Base-by-base conservation (phyloP, 2,113 vertebrate genomes). In the Coptodon rendalli region DNA sequence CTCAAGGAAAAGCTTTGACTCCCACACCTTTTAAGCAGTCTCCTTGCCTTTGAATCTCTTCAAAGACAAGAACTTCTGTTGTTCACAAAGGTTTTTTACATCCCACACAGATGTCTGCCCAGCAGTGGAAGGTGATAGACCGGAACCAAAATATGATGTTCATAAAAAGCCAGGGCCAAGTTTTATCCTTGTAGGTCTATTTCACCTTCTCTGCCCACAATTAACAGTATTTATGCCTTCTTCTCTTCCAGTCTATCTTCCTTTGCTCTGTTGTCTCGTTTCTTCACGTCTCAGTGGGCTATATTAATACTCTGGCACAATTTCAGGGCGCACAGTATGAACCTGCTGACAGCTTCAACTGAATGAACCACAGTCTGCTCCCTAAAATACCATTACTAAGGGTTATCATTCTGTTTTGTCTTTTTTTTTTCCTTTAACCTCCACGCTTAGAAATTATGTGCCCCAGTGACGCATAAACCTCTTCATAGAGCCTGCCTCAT, bases 261-360 rank as follows among this genome's bases (percentile, higher is more conserved):
- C 12, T 61, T 63, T n/a, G 38, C 61, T 85, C 82, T 59, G 17
- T 52, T 78, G 68, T 68, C 11, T 59, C 27, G 2, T 85, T 40
- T 73, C 78, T 34, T 38, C 56, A 29, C 16, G 38, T 88, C 86
- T 87, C 79, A 61, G 24, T 31, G 53, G 83, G 86, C 22, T 9
- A 59, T 17, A 45, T 80, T 89, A 90, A 88, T 81, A 36, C 68
- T 78, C 68, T 91, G 83, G 88, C 79, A 87, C 27, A 50, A 5
- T 91, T 54, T 91, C 84, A 89, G 85, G 86, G 82, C 50, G 4
- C 87, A 91, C 36, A 86, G 84, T 52, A 78, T 38, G 29, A 89
- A 83, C 61, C 83, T 82, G 66, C 82, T 76, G 71, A 84, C 54
- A 81, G 53, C 54, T 68, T 85, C 27, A 24, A 40, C 45, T 84